Evolutionary conservation across 2,113 vertebrate genomes (phyloP).

Genomic region (Budorcas taxicolor): DNA sequence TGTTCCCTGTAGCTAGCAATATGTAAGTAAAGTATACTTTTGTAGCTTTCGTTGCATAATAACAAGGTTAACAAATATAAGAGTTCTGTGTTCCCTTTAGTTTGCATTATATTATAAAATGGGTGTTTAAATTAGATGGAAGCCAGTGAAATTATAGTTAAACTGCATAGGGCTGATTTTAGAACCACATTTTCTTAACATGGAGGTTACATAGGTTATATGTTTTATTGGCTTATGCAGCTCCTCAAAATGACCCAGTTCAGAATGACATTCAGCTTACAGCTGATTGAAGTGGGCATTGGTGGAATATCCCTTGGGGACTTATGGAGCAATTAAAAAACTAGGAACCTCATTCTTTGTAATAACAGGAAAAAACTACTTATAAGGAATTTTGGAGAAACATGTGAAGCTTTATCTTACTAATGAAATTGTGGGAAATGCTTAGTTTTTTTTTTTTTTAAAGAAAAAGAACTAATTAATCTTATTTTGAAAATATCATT

Average conservation of each 20-base stretch:
- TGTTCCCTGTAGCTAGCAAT: background rate
- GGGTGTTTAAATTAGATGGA: background rate
- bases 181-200: background rate
- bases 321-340: constrained; percentile 61
- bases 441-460: background rate
- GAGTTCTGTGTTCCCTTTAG: background rate
- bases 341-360: constrained; percentile 25
- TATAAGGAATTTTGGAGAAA: constrained; percentile 38
- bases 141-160: background rate
- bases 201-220: constrained; percentile 22
- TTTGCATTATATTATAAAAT: background rate
- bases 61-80: background rate
- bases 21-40: background rate
- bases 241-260: constrained; percentile 51
- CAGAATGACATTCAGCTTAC: constrained; percentile 14
- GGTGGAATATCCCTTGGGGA: constrained; percentile 36
- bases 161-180: background rate
- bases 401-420: constrained; percentile 16
- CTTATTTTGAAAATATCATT: background rate
- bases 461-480: background rate
- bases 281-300: constrained; percentile 62
- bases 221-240: background rate
- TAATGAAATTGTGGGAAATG: constrained; percentile 10
- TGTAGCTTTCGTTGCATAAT: background rate
- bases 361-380: constrained; percentile 37